Percentiles rank a stretch among this genome's conserved stretches.
These are phyloP conservation scores for Heliangelus exortis DNA, from an alignment of 2,797 vertebrate species.

Conservation along the genomic window DNA sequence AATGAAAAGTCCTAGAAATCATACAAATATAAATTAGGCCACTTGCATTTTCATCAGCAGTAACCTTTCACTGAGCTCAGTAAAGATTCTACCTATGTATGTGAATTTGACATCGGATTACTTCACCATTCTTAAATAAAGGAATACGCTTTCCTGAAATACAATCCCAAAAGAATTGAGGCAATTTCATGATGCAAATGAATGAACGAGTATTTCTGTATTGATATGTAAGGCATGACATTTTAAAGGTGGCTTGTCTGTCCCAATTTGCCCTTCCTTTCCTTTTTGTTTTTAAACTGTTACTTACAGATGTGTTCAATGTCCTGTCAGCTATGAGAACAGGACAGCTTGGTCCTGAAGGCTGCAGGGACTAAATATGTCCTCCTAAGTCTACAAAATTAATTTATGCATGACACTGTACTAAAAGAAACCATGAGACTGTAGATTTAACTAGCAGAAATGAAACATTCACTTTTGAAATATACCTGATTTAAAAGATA, in stretches of 20 bases:
- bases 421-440: neutral
- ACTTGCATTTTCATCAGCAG: neutral
- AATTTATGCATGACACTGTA: neutral
- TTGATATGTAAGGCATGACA: neutral
- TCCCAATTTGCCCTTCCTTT: neutral
- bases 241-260: neutral
- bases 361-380: neutral
- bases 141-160: neutral
- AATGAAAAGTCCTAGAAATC: neutral
- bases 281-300: neutral
- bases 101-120: neutral
- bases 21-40: neutral
- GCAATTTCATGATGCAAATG: neutral
- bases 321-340: neutral
- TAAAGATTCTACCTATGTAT: neutral
- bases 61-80: neutral
- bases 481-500: neutral
- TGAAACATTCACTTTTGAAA: neutral
- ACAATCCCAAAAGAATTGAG: neutral
- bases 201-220: neutral
- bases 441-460: neutral
- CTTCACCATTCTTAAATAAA: neutral
- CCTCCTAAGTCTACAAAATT: neutral
- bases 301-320: neutral
- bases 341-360: neutral